Evolutionary conservation across 2,888 invertebrate species (phyloP).

Genomic region (Nomada goodeniana): DNA sequence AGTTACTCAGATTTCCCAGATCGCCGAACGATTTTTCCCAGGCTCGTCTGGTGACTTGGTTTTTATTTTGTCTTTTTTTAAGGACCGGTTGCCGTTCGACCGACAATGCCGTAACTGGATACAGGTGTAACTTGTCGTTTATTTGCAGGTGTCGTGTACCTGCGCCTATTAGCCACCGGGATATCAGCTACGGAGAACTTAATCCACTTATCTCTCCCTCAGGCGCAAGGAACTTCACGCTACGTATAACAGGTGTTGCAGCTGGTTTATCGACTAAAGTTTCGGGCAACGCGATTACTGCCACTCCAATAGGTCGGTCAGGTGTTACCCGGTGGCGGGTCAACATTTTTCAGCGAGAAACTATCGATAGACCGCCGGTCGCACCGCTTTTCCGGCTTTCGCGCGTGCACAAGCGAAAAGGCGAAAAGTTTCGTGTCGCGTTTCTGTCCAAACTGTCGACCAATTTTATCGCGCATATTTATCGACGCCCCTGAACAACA

Average conservation of each 20-base stretch:
- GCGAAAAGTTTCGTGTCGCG: neutral
- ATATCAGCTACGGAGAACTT: slow-evolving; percentile 67
- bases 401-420: slow-evolving; percentile 2
- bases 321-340: slow-evolving; percentile 52
- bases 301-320: slow-evolving; percentile 54
- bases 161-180: slow-evolving; percentile 64
- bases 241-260: slow-evolving; percentile 70
- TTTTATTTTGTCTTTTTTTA: no score
- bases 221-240: slow-evolving; percentile 63
- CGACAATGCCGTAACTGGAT: slow-evolving; percentile 32
- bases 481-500: no score
- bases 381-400: slow-evolving; percentile 1
- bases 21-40: neutral
- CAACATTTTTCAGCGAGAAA: slow-evolving; percentile 38
- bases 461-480: neutral
- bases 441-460: neutral
- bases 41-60: no score
- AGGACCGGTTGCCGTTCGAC: slow-evolving; percentile 6
- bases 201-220: slow-evolving; percentile 72
- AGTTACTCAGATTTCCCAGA: no score
- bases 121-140: slow-evolving; percentile 46
- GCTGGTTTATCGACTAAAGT: slow-evolving; percentile 72
- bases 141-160: slow-evolving; percentile 61
- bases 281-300: slow-evolving; percentile 72
- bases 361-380: slow-evolving; percentile 23